A percentile compares a stretch with the other conserved stretches of the same genome.
These are phyloP conservation scores for Diachrysia chrysitis DNA, from an alignment of 2,888 invertebrate species.

Conservation along the genomic window DNA sequence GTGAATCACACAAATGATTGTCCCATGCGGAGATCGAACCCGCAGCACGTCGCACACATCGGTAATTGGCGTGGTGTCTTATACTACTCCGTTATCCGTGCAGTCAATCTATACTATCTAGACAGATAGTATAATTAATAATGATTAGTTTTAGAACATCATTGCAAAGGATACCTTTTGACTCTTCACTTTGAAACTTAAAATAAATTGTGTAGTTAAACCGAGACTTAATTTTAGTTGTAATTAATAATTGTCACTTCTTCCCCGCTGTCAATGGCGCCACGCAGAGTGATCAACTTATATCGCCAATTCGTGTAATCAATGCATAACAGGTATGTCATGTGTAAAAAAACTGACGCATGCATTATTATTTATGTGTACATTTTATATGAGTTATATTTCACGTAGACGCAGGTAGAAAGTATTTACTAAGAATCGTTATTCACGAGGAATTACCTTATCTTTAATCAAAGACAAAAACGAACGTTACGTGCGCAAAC, in stretches of 20 bases:
- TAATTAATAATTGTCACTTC: background rate
- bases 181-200: too few relatives aligned
- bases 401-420: constrained; percentile 41
- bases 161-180: too few relatives aligned
- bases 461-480: constrained; percentile 46
- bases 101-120: too few relatives aligned
- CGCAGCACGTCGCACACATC: too few relatives aligned
- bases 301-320: constrained; percentile 63
- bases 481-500: constrained; percentile 19
- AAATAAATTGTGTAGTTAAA: too few relatives aligned
- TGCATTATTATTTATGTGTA: constrained; percentile 46
- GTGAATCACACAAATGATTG: too few relatives aligned
- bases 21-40: too few relatives aligned
- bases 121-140: too few relatives aligned
- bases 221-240: too few relatives aligned
- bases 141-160: too few relatives aligned
- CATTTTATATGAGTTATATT: constrained; percentile 47
- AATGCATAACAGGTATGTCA: constrained; percentile 62
- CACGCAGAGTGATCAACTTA: constrained; percentile 56
- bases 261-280: constrained; percentile 15
- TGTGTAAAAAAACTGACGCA: constrained; percentile 46
- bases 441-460: constrained; percentile 44
- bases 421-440: constrained; percentile 34
- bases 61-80: too few relatives aligned
- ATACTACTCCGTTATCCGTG: too few relatives aligned